phyloP scores from a whole-genome alignment of 1,140 invertebrate genomes.

The Drosophila erecta region DNA sequence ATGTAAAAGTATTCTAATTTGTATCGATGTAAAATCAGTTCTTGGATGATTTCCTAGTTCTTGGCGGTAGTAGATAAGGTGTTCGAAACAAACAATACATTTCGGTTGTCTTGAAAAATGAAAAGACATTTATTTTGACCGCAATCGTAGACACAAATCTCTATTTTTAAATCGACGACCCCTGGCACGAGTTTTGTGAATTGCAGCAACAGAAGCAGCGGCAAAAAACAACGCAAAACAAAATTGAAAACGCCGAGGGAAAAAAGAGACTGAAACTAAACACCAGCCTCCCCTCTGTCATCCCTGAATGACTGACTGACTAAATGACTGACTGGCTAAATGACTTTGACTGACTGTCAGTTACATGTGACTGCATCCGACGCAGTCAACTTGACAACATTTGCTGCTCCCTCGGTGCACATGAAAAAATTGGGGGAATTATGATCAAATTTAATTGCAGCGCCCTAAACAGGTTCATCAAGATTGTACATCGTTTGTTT shows the following conservation, averaged over 20 bases:
- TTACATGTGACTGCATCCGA: conserved; percentile 76
- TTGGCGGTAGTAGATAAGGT: background rate
- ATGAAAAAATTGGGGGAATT: background rate
- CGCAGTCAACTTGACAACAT: conserved; percentile 54
- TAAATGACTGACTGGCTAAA: conserved; percentile 71
- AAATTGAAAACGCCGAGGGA: conserved; percentile 52
- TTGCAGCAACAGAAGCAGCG: conserved; percentile 59
- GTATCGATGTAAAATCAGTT: background rate
- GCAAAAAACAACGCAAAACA: conserved; percentile 52
- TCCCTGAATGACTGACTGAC: conserved; percentile 59
- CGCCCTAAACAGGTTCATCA: background rate
- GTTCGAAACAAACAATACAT: background rate
- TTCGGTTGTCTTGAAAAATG: background rate
- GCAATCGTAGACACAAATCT: conserved; percentile 16
- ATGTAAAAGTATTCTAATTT: background rate
- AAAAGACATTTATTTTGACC: conserved; percentile 6
- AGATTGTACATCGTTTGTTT: background rate
- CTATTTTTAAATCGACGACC: conserved; percentile 63
- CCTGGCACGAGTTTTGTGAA: conserved; percentile 62
- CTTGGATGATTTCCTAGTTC: background rate
- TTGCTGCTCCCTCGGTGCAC: conserved; percentile 16
- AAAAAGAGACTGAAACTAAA: conserved; percentile 48
- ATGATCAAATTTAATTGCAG: background rate
- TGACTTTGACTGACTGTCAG: conserved; percentile 70
- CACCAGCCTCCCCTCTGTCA: conserved; percentile 22